These are phyloP conservation scores for Lynx canadensis DNA, from an alignment of 2,113 vertebrate species.

Conservation along the genomic window DNA sequence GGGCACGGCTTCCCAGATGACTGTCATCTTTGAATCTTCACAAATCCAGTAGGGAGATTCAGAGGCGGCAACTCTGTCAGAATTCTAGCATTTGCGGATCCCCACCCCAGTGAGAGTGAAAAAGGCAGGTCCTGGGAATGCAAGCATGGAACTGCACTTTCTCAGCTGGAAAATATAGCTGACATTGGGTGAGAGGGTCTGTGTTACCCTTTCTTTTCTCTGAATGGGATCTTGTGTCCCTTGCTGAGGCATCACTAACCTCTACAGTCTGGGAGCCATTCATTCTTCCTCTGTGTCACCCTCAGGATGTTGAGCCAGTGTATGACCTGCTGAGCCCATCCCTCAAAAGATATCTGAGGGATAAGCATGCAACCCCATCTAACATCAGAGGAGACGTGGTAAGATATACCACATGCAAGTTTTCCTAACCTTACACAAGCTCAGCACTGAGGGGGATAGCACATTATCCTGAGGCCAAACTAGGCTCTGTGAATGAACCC, in stretches of 20 bases:
- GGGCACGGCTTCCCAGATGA: not conserved
- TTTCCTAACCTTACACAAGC: not conserved
- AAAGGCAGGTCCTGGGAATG: not conserved
- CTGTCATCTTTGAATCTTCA: not conserved
- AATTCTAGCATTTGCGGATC: not conserved
- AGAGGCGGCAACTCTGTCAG: not conserved
- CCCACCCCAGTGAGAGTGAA: not conserved
- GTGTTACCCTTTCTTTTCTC: not conserved
- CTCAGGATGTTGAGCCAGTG: not conserved
- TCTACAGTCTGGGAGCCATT: not conserved
- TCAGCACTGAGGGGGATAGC: not conserved
- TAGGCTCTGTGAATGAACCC: not conserved
- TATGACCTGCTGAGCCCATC: not conserved
- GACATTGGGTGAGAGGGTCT: not conserved
- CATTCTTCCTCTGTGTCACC: not conserved
- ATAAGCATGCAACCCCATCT: not conserved
- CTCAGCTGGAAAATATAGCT: not conserved
- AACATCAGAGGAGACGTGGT: not conserved
- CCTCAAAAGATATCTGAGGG: not conserved
- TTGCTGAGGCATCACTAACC: not conserved
- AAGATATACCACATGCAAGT: too few relatives aligned
- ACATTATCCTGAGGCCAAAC: not conserved
- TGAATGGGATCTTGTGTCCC: not conserved
- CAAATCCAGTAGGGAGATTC: not conserved
- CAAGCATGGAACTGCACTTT: not conserved